Base-by-base conservation (phyloP, 2,797 vertebrate species). In the Varecia variegata region DNA sequence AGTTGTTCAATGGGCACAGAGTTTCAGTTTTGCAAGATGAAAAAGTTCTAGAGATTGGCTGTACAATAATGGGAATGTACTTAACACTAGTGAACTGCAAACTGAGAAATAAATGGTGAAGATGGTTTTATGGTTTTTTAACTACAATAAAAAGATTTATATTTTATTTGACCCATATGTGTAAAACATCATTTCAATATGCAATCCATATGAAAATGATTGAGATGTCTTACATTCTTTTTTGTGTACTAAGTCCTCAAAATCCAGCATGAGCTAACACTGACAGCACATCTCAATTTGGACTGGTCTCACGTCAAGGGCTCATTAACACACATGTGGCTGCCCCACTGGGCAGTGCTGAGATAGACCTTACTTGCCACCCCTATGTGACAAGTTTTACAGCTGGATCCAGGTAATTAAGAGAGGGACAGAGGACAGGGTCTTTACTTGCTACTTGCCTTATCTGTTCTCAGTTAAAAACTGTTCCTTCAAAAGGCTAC, bases 371-470 rank as follows among this genome's bases (percentile, higher is more conserved):
- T 7, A 56, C 21, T 54, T 5, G 14, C 38, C 58, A 25, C 32
- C 12, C 15, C 65, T 18, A 17, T 0, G 0, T 14, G 17, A 47
- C 23, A 21, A 4, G 50, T 2, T 9, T 45, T n/a, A 50, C 0
- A 85, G 12, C 25, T 71, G 60, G 52, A 35, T 23, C 58, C 45
- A 71, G 38, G 13, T 12, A n/a, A 65, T 12, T 70, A 76, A 52
- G 52, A 20, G 14, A 25, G 7, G 23, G 21, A 13, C 56, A 30
- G 23, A 20, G 9, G n/a, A 14, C 21, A 60, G n/a, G 50, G 18
- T 45, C 52, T n/a, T 81, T 43, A 40, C 56, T 67, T 56, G 38
- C 60, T 81, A 32, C 30, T 25, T 60, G 47, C n/a, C 13, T 47
- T 25, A 32, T 27, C 32, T 77, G 25, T 32, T 18, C 25, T 71